Base-by-base conservation (phyloP, 1,140 invertebrate genomes). In the Papilio helenus region DNA sequence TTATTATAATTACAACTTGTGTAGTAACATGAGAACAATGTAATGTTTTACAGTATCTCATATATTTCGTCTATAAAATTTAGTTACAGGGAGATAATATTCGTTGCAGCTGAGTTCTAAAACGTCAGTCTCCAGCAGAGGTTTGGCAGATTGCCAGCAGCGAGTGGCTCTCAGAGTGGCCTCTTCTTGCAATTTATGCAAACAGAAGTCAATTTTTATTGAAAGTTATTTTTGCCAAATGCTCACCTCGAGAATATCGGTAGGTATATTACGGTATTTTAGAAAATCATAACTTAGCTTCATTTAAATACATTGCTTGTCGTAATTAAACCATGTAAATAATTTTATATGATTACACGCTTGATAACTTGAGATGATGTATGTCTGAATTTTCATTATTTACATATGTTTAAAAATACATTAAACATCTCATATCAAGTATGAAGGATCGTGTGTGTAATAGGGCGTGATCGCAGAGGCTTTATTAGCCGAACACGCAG, bases 171-270 rank as follows among this genome's bases (percentile, higher is more conserved):
- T 16, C 4, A 68, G 29, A 68, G 26, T 68, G 26, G 61, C 61
- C 61, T 68, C 61, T 68, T 68, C 26, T 26, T 29, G 2, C 5
- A 68, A 68, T 58, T 58, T 58, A 68, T 34, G 61, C 61, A 68
- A 68, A 7, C 51, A 55, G 61, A 34, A 68, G 61, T 68, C 10
- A 68, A 68, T 68, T 68, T 68, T 68, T 29, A 68, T 29, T 29
- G 14, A 68, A 68, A 29, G 26, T 29, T 68, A 16, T 26, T 26
- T 2, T 12, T 34, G 61, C 26, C 2, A 68, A 68, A 55, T 20
- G 51, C 51, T 55, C n/a, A 20, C 51, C 51, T 55, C 7, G n/a
- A 9, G n/a, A 55, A 55, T 18, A 55, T 10, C 8, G 7, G n/a
- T 1, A 2, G 18, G 18, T 55, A 18, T 49, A 8, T 55, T 18